These are phyloP conservation scores for Tauraco hartlaubi DNA, from an alignment of 2,797 vertebrate species.

Conservation along the genomic window DNA sequence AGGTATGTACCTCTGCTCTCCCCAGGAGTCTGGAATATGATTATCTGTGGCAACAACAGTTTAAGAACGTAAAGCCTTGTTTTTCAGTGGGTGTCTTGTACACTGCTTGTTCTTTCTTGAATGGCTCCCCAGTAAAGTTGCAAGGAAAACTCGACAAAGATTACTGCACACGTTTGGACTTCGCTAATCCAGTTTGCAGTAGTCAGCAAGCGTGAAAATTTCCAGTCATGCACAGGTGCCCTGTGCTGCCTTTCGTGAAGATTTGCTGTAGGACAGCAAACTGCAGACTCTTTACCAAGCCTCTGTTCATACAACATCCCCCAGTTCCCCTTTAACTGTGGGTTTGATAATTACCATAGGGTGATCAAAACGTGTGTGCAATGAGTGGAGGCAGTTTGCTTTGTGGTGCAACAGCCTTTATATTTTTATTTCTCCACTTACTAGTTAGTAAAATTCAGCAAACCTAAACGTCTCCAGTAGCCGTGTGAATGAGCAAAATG, in stretches of 20 bases:
- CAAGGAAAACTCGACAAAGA: neutral
- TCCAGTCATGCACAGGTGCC: fast-evolving
- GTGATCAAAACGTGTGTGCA: neutral
- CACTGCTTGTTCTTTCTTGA: neutral
- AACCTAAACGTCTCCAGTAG: neutral
- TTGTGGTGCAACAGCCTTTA: neutral
- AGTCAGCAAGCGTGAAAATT: neutral
- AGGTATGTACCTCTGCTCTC: neutral
- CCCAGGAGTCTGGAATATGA: neutral
- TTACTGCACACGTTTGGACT: neutral
- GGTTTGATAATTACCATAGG: neutral
- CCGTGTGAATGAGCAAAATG: neutral
- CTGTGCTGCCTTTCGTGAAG: neutral
- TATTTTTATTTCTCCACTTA: neutral
- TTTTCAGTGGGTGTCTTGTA: neutral
- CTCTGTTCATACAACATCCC: neutral
- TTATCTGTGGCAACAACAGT: neutral
- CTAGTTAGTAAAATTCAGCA: neutral
- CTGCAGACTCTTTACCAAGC: neutral
- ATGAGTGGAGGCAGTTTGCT: fast-evolving
- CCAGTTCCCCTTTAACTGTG: neutral
- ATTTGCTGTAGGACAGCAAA: neutral
- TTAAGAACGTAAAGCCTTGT: neutral
- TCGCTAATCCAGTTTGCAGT: neutral
- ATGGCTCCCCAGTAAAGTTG: neutral